Evolutionary conservation across 1,140 invertebrate species (phyloP), one percentile per base, ranked within the genome.

Genomic region (Sweltsa coloradensis): DNA sequence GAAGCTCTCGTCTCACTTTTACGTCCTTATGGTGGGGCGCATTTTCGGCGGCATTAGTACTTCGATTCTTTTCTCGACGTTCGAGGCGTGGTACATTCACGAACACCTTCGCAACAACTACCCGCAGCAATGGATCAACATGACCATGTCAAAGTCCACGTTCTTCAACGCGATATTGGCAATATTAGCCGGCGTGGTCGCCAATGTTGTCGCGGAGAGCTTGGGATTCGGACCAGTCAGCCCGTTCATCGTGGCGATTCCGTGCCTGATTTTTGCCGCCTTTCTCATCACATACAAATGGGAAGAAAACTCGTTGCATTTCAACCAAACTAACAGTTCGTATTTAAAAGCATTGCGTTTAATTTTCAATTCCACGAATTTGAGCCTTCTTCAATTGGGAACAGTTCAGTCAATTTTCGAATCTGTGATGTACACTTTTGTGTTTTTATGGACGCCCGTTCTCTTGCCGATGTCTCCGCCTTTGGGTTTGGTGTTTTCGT

Each of bases 401-500:
- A 44, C 78, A 34, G 69, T 81, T 27, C 81, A 84, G 61, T 76
- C 77, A 1, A 54, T 82, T 16, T 83, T 81, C 64, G 81, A 84
- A 62, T 75, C 78, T 47, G 71, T 76, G 14, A 82, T 84, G 79
- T 83, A 83, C 60, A 76, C 76, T 13, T 84, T 84, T 65, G 78
- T 84, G 6, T 72, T 83, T 55, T 68, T 81, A 45, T 84, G 81
- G 81, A 84, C 81, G 3, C 81, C 81, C 2, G 70, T 81, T 11
- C 60, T 84, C 5, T 59, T 74, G 50, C 42, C 60, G 1, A 54
- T 64, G 16, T 49, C 60, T 16, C 68, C 71, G 24, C 72, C 71
- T 5, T 54, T 74, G 24, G 73, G 72, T 1, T 41, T 75, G 29
- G 62, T 72, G 2, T 81, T 81, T 60, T 72, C 78, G 13, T 65